Percentiles rank a stretch among this genome's conserved stretches.
Conservation (phyloP, 2,888 invertebrate genomes). For the Epinotia bilunana region DNA sequence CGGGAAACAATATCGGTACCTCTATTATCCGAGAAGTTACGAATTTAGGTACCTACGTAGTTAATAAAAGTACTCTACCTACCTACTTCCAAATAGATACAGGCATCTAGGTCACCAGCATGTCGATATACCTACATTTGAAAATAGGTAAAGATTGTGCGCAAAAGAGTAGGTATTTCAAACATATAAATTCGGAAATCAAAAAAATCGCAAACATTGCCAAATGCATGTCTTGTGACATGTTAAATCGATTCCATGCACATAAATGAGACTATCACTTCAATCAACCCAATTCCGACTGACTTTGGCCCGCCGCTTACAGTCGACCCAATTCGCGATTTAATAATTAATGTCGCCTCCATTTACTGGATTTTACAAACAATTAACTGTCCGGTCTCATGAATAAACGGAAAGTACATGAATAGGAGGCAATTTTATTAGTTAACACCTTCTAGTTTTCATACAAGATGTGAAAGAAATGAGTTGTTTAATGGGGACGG, state of each 20-base stretch:
- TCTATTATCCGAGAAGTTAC: neutral
- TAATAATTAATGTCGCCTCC: conserved; percentile 67
- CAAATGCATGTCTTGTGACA: conserved; percentile 53
- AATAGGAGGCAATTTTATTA: conserved; percentile 50
- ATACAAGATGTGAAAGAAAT: conserved; percentile 48
- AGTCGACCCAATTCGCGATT: conserved; percentile 65
- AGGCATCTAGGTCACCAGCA: neutral
- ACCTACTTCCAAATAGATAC: neutral
- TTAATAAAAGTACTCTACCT: neutral
- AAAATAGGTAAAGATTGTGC: neutral
- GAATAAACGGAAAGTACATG: conserved; percentile 54
- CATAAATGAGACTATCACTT: conserved; percentile 50
- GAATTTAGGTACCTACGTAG: neutral
- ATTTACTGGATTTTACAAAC: conserved; percentile 60
- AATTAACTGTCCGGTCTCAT: conserved; percentile 53
- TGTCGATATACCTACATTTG: neutral
- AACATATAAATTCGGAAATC: neutral
- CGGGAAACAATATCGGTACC: too few relatives aligned
- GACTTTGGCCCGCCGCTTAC: conserved; percentile 71
- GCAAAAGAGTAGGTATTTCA: conserved; percentile 8
- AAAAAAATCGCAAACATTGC: neutral
- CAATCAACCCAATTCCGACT: conserved; percentile 51
- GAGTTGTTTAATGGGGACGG: conserved; percentile 54
- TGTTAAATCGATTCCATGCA: conserved; percentile 43
- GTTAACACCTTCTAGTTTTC: conserved; percentile 49